Conservation (phyloP, 1,140 invertebrate genomes). For the Odontomachus brunneus region DNA sequence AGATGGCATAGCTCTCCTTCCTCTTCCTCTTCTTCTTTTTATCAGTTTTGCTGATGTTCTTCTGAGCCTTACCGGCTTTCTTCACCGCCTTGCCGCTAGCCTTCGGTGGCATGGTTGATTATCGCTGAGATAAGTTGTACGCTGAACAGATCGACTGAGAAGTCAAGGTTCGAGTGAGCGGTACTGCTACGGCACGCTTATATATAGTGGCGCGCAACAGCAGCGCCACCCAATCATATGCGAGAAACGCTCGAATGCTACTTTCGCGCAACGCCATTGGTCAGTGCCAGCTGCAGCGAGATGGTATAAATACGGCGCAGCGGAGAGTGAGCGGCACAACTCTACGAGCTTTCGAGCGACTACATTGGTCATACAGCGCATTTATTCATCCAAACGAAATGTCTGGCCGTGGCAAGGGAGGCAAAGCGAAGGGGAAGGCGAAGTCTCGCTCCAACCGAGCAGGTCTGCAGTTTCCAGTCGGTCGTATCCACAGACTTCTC, state of each 20-base stretch:
- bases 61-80: slow-evolving; percentile 86
- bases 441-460: slow-evolving; percentile 63
- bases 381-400: slow-evolving; percentile 30
- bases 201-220: background rate
- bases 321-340: background rate
- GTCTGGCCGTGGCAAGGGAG: slow-evolving; percentile 64
- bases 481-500: slow-evolving; percentile 62
- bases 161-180: background rate
- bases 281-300: background rate
- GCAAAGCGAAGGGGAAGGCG: slow-evolving; percentile 62
- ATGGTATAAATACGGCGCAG: background rate
- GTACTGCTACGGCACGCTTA: background rate
- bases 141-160: background rate
- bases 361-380: background rate
- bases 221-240: slow-evolving; percentile 42
- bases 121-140: background rate
- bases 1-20: slow-evolving; percentile 90
- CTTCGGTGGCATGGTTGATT: slow-evolving; percentile 83
- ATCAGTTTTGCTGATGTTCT: slow-evolving; percentile 86
- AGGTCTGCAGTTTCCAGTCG: slow-evolving; percentile 61
- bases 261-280: slow-evolving; percentile 18
- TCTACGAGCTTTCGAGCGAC: background rate
- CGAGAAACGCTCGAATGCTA: background rate
- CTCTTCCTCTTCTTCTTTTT: slow-evolving; percentile 87
- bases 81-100: slow-evolving; percentile 85